A percentile compares a stretch with the other conserved stretches of the same genome.
Evolutionary conservation across 2,113 vertebrate genomes (phyloP).

Genomic region (Xyliphius kryptos): DNA sequence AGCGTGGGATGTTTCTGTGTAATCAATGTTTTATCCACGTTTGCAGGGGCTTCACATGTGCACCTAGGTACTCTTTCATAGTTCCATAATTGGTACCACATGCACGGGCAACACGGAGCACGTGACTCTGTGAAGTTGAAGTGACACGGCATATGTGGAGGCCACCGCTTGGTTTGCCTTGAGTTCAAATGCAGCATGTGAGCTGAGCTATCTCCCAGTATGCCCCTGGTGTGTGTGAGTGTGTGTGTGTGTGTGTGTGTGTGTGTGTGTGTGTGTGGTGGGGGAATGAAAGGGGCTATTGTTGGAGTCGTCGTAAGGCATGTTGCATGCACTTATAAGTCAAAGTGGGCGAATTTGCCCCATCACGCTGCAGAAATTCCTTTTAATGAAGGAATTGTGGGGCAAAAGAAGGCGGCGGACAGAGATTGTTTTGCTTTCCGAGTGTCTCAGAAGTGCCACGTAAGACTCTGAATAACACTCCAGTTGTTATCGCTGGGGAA

Average conservation of each 20-base stretch:
- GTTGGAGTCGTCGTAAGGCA: conserved; percentile 58
- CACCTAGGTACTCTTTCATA: neutral
- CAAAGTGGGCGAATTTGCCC: conserved; percentile 61
- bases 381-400: conserved; percentile 54
- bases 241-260: conserved; percentile 42
- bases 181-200: conserved; percentile 41
- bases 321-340: conserved; percentile 63
- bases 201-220: conserved; percentile 54
- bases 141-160: conserved; percentile 44
- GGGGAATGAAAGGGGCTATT: conserved; percentile 66
- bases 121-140: conserved; percentile 28
- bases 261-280: conserved; percentile 43
- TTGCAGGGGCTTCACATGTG: neutral
- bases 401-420: conserved; percentile 31
- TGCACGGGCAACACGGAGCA: conserved; percentile 14
- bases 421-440: conserved; percentile 30
- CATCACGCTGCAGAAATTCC: conserved; percentile 59
- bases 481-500: conserved; percentile 5
- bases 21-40: neutral
- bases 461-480: conserved; percentile 8
- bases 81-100: conserved; percentile 20
- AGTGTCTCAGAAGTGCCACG: neutral
- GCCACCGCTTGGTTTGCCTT: conserved; percentile 40
- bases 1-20: neutral
- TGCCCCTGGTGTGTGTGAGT: conserved; percentile 43